Percentiles rank a stretch among this genome's conserved stretches.
phyloP scores from a whole-genome alignment of 2,113 vertebrate species.

The Lasiurus cinereus region DNA sequence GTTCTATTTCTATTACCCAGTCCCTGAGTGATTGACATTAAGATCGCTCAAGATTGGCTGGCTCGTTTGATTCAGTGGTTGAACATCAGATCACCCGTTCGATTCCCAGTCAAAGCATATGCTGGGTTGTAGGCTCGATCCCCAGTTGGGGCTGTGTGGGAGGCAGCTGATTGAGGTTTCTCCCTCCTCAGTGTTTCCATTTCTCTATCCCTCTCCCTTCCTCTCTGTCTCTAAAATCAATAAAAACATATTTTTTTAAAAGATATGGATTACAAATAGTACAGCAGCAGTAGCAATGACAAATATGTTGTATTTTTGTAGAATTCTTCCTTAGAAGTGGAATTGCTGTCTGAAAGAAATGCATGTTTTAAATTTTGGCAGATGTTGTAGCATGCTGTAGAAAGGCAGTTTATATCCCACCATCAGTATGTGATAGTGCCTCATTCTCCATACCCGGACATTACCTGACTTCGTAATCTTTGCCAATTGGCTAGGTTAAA shows the following conservation, averaged over 20 bases:
- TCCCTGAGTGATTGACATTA: background rate
- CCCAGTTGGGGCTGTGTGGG: no score
- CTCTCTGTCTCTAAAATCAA: no score
- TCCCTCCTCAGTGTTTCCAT: no score
- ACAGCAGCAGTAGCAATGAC: background rate
- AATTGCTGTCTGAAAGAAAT: constrained; percentile 31
- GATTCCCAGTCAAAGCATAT: no score
- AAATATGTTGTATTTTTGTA: background rate
- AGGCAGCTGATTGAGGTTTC: no score
- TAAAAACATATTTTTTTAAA: no score
- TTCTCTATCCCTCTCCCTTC: no score
- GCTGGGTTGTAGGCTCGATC: no score
- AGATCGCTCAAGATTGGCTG: background rate
- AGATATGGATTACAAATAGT: background rate
- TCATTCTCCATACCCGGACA: background rate
- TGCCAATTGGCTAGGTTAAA: background rate
- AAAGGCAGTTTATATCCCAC: background rate
- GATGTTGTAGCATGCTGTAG: background rate
- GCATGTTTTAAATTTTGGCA: background rate
- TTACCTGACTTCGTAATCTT: background rate
- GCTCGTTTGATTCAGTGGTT: no score
- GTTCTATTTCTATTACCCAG: background rate
- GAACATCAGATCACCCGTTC: no score
- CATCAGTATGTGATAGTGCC: background rate
- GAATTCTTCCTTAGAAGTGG: background rate